Evolutionary conservation across 2,797 vertebrate species (phyloP).

Genomic region (Silurus lanzhouensis): DNA sequence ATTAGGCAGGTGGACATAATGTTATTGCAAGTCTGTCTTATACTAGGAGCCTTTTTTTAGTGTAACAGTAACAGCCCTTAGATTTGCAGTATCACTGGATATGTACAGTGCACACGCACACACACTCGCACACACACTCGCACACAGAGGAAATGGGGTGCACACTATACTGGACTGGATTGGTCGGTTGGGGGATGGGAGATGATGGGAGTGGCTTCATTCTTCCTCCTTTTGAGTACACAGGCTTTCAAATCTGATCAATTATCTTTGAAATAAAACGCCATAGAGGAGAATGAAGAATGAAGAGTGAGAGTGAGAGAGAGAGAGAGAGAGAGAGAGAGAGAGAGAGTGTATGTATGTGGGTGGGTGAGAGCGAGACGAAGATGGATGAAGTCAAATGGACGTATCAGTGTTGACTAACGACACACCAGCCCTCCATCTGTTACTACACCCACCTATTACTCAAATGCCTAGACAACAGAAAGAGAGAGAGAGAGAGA

Average conservation of each 20-base stretch:
- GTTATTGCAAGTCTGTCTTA: background rate
- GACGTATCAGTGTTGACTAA: constrained; percentile 57
- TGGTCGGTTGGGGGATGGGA: constrained; percentile 34
- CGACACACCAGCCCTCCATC: constrained; percentile 31
- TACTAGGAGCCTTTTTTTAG: background rate
- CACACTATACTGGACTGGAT: constrained; percentile 4
- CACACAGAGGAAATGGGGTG: constrained; percentile 60
- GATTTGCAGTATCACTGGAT: background rate
- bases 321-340: constrained; percentile 24
- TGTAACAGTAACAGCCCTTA: background rate
- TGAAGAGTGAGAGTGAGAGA: constrained; percentile 48
- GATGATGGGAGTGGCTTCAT: constrained; percentile 22
- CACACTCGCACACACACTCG: constrained; percentile 24
- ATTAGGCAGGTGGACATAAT: too few relatives aligned
- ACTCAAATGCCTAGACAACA: constrained; percentile 39
- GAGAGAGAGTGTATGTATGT: background rate
- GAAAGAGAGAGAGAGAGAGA: constrained; percentile 55
- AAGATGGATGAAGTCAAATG: constrained; percentile 62
- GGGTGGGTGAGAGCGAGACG: background rate
- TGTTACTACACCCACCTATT: constrained; percentile 55
- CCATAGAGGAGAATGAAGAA: constrained; percentile 50
- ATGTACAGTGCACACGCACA: too few relatives aligned
- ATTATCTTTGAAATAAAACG: constrained; percentile 30
- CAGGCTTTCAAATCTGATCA: constrained; percentile 40
- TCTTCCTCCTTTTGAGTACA: constrained; percentile 18